Evolutionary conservation across 2,888 invertebrate genomes (phyloP), one percentile per base, ranked within the genome.

Genomic region (Brenthis ino): DNA sequence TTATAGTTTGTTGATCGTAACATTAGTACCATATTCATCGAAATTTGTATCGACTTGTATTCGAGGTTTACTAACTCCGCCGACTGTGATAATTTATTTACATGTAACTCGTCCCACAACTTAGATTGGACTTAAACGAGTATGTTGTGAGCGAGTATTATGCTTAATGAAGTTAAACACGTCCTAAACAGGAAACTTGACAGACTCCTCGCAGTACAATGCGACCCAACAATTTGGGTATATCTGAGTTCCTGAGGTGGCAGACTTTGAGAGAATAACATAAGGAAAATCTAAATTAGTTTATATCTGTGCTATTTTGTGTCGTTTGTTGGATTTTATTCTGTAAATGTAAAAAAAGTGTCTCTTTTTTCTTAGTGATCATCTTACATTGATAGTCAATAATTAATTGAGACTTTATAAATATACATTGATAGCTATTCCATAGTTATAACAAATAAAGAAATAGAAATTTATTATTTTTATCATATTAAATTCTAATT

Each of bases 51-150:
- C 70, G 71, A 68, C 66, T 74, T 68, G 75, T 74, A 77, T 75
- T 70, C 77, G 75, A 73, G 77, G 76, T 72, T 76, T 79, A 79
- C 77, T 80, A 78, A 82, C 82, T 82, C 86, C 84, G 87, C 78
- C 81, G 83, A 81, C 85, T 84, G 86, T 85, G 86, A 90, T 90
- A 91, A 93, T 92, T 92, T 92, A 92, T 93, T 92, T 89, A 92
- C 88, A 87, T 86, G 87, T 86, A 89, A 90, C 86, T 88, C 85
- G 84, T 85, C 85, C 83, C 85, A 79, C 83, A 91, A 91, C 91
- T 93, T 93, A 92, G 90, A 93, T 93, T 93, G 91, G 89, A 90
- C 91, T 92, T 93, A 91, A 93, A 91, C 88, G 91, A 91, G 91
- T 88, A 91, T 86, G 88, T 87, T 86, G 87, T 83, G 84, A 87